Evolutionary conservation across 2,797 vertebrate genomes (phyloP), one percentile per base, ranked within the genome.

Genomic region (Crenuchus spilurus): DNA sequence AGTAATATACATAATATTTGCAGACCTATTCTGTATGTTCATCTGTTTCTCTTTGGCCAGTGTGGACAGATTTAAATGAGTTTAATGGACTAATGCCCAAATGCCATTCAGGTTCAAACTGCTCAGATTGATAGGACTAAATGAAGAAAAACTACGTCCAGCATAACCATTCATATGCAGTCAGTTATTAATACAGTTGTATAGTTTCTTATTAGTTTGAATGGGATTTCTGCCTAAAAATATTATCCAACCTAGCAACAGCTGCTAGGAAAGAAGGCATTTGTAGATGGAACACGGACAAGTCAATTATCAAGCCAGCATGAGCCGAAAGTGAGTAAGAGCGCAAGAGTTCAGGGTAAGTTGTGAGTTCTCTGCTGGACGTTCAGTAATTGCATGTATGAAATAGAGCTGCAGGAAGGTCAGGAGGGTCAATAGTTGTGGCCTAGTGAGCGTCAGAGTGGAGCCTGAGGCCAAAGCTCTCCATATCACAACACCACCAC

Each of bases 401-500:
- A 74, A 77, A 80, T 80, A 74, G 82, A 86, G 83, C 83, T 76
- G 82, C 68, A 37, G 78, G 88, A 93, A 92, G 90, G 92, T 93
- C 89, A 87, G 75, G 55, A 83, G 84, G 91, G 90, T 92, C 92
- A 92, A 92, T 91, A 91, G 84, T 80, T 87, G 88, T 79, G 87
- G 88, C 78, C 71, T 85, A 84, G 75, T 61, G 82, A 81, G 88
- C 88, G 87, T 89, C 90, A 88, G 88, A 82, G 82, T 73, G 88
- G 91, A 93, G 92, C 91, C 66, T 70, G 57, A 77, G 88, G 89
- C 85, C 84, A 87, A 82, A 81, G 75, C 84, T 83, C 76, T 26
- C 86, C 84, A 72, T 91, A 92, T 94, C 91, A 91, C 87, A 91
- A 88, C 90, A 91, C 85, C 87, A 87, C 86, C 87, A 85, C 85